These are phyloP conservation scores for Erythrocebus patas DNA, from an alignment of 2,113 vertebrate genomes.

Conservation along the genomic window DNA sequence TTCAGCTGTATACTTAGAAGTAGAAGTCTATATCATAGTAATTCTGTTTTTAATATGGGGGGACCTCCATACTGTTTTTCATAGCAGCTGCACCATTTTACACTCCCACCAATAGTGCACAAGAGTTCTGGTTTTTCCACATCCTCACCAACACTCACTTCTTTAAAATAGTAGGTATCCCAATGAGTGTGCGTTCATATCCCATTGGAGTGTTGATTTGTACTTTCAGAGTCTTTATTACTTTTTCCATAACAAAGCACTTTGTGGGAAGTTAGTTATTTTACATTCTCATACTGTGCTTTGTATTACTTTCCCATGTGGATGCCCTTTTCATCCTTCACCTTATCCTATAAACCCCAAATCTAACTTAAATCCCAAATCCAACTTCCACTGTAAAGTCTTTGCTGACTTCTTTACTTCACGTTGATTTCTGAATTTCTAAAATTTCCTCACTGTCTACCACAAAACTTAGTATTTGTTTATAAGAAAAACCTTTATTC, in stretches of 20 bases:
- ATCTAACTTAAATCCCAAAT: background rate
- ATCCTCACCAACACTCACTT: background rate
- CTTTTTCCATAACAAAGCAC: background rate
- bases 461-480: background rate
- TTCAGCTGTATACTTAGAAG: background rate
- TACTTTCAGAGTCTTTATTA: background rate
- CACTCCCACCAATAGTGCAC: background rate
- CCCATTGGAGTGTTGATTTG: background rate
- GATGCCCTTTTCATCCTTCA: background rate
- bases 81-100: background rate
- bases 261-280: background rate
- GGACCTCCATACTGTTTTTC: background rate
- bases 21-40: background rate
- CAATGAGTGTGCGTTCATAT: background rate
- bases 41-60: background rate
- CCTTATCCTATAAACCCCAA: background rate
- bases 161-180: background rate
- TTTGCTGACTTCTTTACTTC: background rate
- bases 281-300: background rate
- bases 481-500: background rate
- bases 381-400: background rate
- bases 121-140: background rate
- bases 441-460: background rate
- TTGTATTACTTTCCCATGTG: background rate
- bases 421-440: background rate